Conservation (phyloP, 2,113 vertebrate genomes). For the Menidia beryllina region DNA sequence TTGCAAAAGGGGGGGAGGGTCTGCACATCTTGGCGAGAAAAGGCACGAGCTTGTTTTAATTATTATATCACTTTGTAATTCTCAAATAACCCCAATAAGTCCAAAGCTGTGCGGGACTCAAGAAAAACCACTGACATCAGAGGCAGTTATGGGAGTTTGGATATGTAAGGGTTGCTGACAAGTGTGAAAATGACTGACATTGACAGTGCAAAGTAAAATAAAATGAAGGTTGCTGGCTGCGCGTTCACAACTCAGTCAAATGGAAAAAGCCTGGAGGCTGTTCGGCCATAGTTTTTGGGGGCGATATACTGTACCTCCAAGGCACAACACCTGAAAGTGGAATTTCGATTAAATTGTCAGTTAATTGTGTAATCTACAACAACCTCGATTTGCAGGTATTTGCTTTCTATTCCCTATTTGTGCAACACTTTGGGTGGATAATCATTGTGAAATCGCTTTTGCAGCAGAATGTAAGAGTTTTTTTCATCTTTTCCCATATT, state of each 20-base stretch:
- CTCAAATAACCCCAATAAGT: slow-evolving; percentile 1
- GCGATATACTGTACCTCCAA: no score
- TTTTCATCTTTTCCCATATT: background rate
- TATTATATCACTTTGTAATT: background rate
- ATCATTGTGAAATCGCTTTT: background rate
- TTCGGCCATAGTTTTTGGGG: background rate
- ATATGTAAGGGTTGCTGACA: background rate
- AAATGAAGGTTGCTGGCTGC: background rate
- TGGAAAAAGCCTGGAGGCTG: background rate
- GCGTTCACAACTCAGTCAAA: background rate
- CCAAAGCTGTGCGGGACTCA: background rate
- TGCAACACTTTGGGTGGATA: background rate
- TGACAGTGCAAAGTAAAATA: background rate
- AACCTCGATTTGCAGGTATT: background rate
- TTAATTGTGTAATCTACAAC: background rate
- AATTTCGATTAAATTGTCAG: background rate
- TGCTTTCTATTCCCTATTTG: background rate
- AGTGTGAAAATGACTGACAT: slow-evolving; percentile 10
- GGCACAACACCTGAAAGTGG: background rate
- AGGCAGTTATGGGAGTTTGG: background rate
- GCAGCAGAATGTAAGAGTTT: background rate
- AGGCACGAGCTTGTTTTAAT: background rate
- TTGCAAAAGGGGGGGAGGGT: background rate
- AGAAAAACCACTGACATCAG: slow-evolving; percentile 5
- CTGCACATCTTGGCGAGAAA: background rate